phyloP scores from a whole-genome alignment of 2,888 invertebrate genomes.

The Protodeltote pygarga region DNA sequence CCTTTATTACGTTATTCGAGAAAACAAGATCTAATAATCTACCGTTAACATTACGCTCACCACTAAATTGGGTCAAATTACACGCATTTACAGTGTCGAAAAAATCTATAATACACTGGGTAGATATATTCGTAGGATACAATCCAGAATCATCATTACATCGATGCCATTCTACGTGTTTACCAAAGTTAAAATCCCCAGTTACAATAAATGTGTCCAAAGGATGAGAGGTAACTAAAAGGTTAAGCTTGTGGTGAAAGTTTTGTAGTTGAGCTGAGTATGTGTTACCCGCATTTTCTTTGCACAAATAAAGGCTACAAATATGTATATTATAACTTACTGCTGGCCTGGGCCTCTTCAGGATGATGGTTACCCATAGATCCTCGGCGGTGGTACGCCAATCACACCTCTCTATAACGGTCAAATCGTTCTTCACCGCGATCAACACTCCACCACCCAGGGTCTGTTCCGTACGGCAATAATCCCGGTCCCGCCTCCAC shows the following conservation, averaged over 20 bases:
- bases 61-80: slow-evolving; percentile 5
- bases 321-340: not conserved
- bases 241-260: not conserved
- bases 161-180: not conserved
- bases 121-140: not conserved
- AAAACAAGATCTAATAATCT: not conserved
- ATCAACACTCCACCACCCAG: not conserved
- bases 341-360: not conserved
- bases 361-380: not conserved
- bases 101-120: not conserved
- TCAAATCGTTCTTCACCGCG: not conserved
- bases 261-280: not conserved
- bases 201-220: not conserved
- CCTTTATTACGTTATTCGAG: not conserved
- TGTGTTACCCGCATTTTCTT: not conserved
- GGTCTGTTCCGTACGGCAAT: not conserved
- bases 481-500: not conserved
- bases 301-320: not conserved
- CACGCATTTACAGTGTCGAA: not conserved
- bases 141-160: not conserved
- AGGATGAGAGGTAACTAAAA: not conserved
- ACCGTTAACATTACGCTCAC: not conserved
- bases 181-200: not conserved
- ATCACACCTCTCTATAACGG: not conserved
- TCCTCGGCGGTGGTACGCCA: not conserved